Evolutionary conservation across 2,888 invertebrate species (phyloP), one percentile per base, ranked within the genome.

Genomic region (Cheilosia variabilis): DNA sequence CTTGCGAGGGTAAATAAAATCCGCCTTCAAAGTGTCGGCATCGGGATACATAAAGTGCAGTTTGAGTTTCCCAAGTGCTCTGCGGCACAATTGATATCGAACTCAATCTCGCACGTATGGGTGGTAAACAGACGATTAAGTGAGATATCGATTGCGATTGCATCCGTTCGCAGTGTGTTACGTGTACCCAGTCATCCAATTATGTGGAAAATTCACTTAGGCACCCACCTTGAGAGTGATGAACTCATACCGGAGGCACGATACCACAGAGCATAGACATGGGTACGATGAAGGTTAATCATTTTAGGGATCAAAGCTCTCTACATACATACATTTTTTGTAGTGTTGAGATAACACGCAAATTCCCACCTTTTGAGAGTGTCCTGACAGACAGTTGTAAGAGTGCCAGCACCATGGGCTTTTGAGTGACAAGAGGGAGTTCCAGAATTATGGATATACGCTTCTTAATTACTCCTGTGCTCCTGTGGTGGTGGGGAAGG

Each of bases 121-220:
- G 15, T 19, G 55, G 43, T 68, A 45, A 27, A 68, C 68, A 57
- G 19, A 50, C 57, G 69, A 31, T 57, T 57, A 47, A 57, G 45
- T 57, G 47, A 45, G 69, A 69, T 34, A 69, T 69, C 57, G 69
- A 69, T 47, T 55, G 31, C 45, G 57, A 69, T 47, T 69, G 69
- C 69, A 69, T 69, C 43, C 55, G 34, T 66, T 41, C 15, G 43
- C 53, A n/a, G 24, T 37, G 9, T 19, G 7, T 7, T 4, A 27
- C 57, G 57, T 69, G 31, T 69, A 69, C 57, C 45, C 57, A 69
- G 57, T 9, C 47, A 47, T 69, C 34, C 69, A 69, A 69, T 68
- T 53, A 66, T 41, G 24, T 41, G 24, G 24, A 24, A 66, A 43
- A 68, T 43, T 37, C 66, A 53, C 53, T 41, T 52, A 37, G 37